Evolutionary conservation across 2,113 vertebrate species (phyloP), one percentile per base, ranked within the genome.

Genomic region (Corapipo altera): DNA sequence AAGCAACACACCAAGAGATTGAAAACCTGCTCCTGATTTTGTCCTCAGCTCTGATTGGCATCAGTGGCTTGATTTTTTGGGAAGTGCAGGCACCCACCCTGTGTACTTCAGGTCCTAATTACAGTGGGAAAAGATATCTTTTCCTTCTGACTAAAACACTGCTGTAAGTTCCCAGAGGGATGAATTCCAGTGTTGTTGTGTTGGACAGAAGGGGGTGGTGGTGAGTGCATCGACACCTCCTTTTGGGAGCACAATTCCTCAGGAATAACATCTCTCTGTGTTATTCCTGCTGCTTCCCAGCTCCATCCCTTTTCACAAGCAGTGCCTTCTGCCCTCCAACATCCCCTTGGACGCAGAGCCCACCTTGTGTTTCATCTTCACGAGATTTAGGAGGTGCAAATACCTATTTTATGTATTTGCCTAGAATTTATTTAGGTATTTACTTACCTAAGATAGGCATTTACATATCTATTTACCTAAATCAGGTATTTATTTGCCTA

Each of bases 101-200:
- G 11, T 12, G 16, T 4, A 0, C 43, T 0, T 11, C 12, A 5
- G 21, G 16, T 26, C n/a, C 39, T 13, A 0, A 20, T 65, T n/a
- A 33, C 0, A 1, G 65, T 22, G 19, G 61, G 43, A 37, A 12
- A 32, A 67, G n/a, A 19, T 12, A 1, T 3, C 51, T 52, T 67
- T 52, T 39, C 65, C 27, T 26, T 44, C 35, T 1, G 30, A 4
- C 15, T 58, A 43, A 5, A 37, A 20, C 5, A 7, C 48, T 0
- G 2, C 43, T 16, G 3, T 12, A 15, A 33, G 27, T 33, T 52
- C 41, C 21, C 10, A 1, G 26, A 1, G 51, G 32, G 7, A 26
- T 8, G 2, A 16, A 37, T 43, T 11, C 15, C 3, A 37, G 1
- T 5, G 26, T 8, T 27, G 51, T 52, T 52, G 51, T 16, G 51